Conservation (phyloP, 2,888 invertebrate genomes). For the Helleia helle region DNA sequence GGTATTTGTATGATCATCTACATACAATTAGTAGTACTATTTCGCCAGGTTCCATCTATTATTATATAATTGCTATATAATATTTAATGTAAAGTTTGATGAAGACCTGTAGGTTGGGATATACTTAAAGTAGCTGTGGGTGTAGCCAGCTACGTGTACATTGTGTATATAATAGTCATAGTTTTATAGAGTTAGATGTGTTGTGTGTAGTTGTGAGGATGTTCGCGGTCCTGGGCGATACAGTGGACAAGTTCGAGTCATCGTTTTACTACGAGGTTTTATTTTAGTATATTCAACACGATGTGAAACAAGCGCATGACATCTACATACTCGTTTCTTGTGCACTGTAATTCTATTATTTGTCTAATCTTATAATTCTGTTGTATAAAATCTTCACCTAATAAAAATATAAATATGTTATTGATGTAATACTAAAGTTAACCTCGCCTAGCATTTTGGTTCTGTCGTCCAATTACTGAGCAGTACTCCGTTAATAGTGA, state of each 20-base stretch:
- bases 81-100: too few relatives aligned
- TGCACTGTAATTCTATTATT: constrained; percentile 21
- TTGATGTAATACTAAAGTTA: constrained; percentile 1
- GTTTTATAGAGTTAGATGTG: constrained; percentile 42
- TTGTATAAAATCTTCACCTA: constrained; percentile 11
- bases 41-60: too few relatives aligned
- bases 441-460: not conserved
- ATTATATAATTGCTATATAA: too few relatives aligned
- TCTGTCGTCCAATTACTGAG: not conserved
- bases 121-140: not conserved
- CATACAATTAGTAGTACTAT: too few relatives aligned
- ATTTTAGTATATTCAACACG: not conserved
- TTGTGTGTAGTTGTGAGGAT: constrained; percentile 30
- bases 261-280: not conserved
- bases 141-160: constrained; percentile 56
- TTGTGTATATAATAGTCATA: constrained; percentile 65
- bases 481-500: too few relatives aligned
- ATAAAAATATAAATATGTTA: constrained; percentile 2
- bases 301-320: not conserved
- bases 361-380: constrained; percentile 27
- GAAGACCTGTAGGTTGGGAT: not conserved
- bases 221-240: not conserved
- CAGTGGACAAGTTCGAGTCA: not conserved
- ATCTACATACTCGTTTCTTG: not conserved
- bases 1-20: not conserved